Evolutionary conservation across 2,888 invertebrate species (phyloP).

Genomic region (Drosophila kambysellisi): DNA sequence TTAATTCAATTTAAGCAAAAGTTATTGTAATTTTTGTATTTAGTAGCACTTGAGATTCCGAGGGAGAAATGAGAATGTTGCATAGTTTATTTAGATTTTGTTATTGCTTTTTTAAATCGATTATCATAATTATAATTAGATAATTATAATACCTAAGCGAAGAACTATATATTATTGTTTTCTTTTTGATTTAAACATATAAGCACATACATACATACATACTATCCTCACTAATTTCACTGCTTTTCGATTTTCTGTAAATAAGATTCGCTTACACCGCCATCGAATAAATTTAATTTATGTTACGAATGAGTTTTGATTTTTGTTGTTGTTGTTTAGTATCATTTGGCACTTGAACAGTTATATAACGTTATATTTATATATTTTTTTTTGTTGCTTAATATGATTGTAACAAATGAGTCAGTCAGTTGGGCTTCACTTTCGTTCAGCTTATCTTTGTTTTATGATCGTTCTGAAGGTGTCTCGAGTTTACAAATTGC

Average conservation of each 20-base stretch:
- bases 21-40: constrained; percentile 29
- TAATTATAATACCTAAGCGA: constrained; percentile 38
- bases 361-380: not conserved
- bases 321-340: constrained; percentile 2
- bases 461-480: constrained; percentile 1
- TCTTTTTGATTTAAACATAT: constrained; percentile 20
- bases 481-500: constrained; percentile 4
- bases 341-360: constrained; percentile 3
- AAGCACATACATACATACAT: not conserved
- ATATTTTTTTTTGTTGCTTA: not conserved
- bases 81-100: constrained; percentile 45
- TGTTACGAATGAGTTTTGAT: constrained; percentile 25
- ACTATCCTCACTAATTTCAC: not conserved
- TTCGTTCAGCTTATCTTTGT: not conserved
- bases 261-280: constrained; percentile 62
- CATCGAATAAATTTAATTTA: constrained; percentile 72
- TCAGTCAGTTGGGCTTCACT: constrained; percentile 24
- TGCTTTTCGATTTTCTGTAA: constrained; percentile 41
- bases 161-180: not conserved
- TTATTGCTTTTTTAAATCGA: constrained; percentile 45
- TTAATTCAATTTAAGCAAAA: constrained; percentile 13
- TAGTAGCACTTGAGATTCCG: constrained; percentile 37
- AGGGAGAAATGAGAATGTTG: constrained; percentile 19
- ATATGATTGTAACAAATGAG: constrained; percentile 20
- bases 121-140: constrained; percentile 32